Conservation (phyloP, 2,113 vertebrate genomes). For the Tenrec ecaudatus region DNA sequence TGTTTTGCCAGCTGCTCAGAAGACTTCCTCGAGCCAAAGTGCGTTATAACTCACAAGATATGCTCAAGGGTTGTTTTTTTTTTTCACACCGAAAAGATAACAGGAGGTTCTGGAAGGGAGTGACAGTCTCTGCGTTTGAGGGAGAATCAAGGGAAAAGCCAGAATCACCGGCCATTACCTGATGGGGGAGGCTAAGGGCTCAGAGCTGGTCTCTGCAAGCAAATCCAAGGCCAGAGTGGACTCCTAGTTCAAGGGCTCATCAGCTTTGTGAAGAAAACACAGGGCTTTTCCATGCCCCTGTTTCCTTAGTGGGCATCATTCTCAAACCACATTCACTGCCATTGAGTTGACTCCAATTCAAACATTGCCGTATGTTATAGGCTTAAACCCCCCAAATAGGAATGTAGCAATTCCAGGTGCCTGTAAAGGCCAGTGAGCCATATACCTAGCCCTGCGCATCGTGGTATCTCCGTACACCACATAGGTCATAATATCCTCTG, state of each 20-base stretch:
- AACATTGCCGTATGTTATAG: not conserved
- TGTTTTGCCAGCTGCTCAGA: conserved; percentile 16
- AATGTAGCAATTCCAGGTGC: not conserved
- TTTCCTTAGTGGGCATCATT: not conserved
- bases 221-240: not conserved
- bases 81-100: not conserved
- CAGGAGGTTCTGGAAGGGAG: not conserved
- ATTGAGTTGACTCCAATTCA: not conserved
- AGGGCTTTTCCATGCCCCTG: not conserved
- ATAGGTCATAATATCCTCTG: not conserved
- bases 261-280: not conserved
- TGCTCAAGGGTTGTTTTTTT: not conserved
- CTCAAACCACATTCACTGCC: no score
- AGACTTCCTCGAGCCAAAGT: conserved; percentile 17
- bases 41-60: not conserved
- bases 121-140: not conserved
- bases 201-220: not conserved
- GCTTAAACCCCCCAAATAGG: not conserved
- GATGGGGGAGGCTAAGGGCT: not conserved
- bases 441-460: not conserved
- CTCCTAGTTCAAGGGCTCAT: not conserved
- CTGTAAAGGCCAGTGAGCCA: not conserved
- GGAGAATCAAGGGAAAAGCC: not conserved
- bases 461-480: not conserved
- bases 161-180: not conserved